Base-by-base conservation (phyloP, 2,113 vertebrate species). In the Rynchops niger region DNA sequence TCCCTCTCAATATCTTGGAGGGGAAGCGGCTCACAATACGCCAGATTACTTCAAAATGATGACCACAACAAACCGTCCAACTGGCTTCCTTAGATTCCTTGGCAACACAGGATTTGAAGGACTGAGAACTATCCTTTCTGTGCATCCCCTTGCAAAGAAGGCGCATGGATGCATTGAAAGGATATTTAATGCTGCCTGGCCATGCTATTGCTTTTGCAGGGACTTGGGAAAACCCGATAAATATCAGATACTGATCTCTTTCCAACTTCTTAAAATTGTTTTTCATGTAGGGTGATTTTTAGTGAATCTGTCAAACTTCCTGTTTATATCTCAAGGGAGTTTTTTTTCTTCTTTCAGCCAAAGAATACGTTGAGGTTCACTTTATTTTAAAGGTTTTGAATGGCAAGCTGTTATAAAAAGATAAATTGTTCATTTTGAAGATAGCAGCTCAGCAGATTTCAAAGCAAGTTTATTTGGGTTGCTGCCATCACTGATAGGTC, bases 381-480 rank as follows among this genome's bases (percentile, higher is more conserved):
- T 82, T 88, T 34, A 90, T 96, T 79, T 86, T 55, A 86, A 86
- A 85, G 58, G n/a, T 90, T 71, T 87, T 89, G 86, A 98, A 90
- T 95, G 90, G 70, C 82, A 97, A 94, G 88, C 83, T 98, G 82
- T 91, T 96, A 77, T 67, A 89, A 88, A 96, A 95, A 95, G 90
- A 97, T 89, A 94, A 97, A 93, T 38, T 55, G 21, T 1, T 11
- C 7, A 20, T 93, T 90, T 79, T 38, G 22, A 36, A 70, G 92
- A 77, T 69, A 71, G 66, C 80, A 92, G 72, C 82, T 88, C 50
- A 85, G 72, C 32, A 96, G 88, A 84, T 79, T 83, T 72, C 70
- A 58, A 59, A 91, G 69, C 36, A 63, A 66, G 36, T 72, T 86
- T 81, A 43, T 91, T 43, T 77, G 66, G 82, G 83, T 85, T 71